phyloP scores from a whole-genome alignment of 2,888 invertebrate genomes.

The Labia minor region DNA sequence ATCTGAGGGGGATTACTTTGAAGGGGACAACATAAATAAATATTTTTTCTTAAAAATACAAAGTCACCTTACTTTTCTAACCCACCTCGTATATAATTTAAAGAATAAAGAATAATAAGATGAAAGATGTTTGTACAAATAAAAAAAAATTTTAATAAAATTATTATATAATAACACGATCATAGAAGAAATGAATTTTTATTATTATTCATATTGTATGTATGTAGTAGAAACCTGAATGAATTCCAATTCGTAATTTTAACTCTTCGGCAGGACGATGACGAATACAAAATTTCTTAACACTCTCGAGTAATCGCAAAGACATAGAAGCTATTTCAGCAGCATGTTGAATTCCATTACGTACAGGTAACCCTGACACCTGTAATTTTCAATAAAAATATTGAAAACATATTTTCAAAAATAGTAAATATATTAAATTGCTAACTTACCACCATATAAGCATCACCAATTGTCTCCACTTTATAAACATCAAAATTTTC shows the following conservation, averaged over 20 bases:
- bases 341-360: constrained; percentile 81
- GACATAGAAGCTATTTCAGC: constrained; percentile 92
- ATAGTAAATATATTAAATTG: not conserved
- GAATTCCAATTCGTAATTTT: constrained; percentile 79
- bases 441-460: constrained; percentile 75
- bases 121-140: too few relatives aligned
- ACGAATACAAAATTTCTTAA: constrained; percentile 75
- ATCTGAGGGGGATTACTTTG: too few relatives aligned
- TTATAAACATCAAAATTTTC: constrained; percentile 90
- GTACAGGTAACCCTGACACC: constrained; percentile 79
- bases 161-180: too few relatives aligned
- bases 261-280: constrained; percentile 77
- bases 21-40: too few relatives aligned
- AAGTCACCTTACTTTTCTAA: too few relatives aligned
- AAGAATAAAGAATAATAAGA: too few relatives aligned
- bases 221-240: too few relatives aligned
- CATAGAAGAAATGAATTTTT: too few relatives aligned
- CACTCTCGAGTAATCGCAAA: constrained; percentile 67
- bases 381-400: constrained; percentile 31
- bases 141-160: too few relatives aligned
- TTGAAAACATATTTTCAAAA: not conserved
- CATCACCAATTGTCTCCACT: constrained; percentile 71
- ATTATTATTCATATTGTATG: too few relatives aligned
- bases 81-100: too few relatives aligned
- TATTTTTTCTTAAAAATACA: too few relatives aligned